Evolutionary conservation across 2,113 vertebrate species (phyloP).

Genomic region (Bubo scandiacus): DNA sequence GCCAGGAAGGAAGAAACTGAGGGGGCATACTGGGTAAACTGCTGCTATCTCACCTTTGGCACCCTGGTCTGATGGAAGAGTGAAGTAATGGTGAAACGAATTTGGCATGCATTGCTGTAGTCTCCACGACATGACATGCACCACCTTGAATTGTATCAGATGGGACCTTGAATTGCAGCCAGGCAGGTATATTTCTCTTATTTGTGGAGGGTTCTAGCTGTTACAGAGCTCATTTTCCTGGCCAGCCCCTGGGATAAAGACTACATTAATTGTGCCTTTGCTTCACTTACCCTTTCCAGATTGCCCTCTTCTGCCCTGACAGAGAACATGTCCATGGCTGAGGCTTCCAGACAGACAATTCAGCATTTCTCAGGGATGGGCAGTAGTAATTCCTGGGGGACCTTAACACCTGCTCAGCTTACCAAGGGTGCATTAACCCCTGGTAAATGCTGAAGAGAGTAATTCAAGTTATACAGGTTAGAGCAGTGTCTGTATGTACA

Average conservation of each 20-base stretch:
- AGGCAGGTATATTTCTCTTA: slow-evolving; percentile 8
- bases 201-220: slow-evolving; percentile 41
- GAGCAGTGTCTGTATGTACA: not conserved
- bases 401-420: not conserved
- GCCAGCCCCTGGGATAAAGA: not conserved
- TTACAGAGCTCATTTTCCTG: not conserved
- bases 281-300: not conserved
- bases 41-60: slow-evolving; percentile 52
- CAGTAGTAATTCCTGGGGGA: not conserved
- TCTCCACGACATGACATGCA: not conserved
- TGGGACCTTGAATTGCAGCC: slow-evolving; percentile 36
- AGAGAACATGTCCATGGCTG: not conserved
- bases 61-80: not conserved
- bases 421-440: not conserved
- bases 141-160: not conserved
- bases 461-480: not conserved
- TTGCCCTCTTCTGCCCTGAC: not conserved
- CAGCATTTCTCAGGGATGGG: not conserved
- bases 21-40: slow-evolving; percentile 26
- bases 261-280: not conserved
- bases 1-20: not conserved
- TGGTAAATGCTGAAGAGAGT: not conserved
- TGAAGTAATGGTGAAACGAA: slow-evolving; percentile 34
- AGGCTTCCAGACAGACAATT: not conserved
- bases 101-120: not conserved